Evolutionary conservation across 1,140 invertebrate species (phyloP), one percentile per base, ranked within the genome.

Genomic region (Drosophila sechellia): DNA sequence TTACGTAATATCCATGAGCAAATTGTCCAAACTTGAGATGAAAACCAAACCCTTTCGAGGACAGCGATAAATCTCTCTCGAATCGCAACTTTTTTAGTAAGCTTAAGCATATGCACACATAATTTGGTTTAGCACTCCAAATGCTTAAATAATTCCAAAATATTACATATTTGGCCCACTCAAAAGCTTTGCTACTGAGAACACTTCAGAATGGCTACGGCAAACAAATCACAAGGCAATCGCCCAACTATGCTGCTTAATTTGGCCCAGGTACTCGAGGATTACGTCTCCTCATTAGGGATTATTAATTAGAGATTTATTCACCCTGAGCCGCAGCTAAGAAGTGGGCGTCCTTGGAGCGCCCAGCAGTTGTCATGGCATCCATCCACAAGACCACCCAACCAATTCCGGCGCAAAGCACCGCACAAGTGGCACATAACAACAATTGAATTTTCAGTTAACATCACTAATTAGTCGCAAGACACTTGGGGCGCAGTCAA

Each of bases 241-340:
- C 22, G 22, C 1, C 6, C 4, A 17, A 13, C 31, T 35, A 11
- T 31, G 35, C 12, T 6, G 12, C 58, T 58, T 27, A 61, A 57
- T 17, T 27, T 17, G 11, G 11, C 17, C 1, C 5, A 22, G 50
- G 58, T 25, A 39, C 50, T 11, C 25, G 1, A 64, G 20, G 37
- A 64, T 17, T 66, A 10, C 10, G 17, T 17, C 42, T 45, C 17
- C 42, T 20, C 37, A 42, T 64, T 17, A 39, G 64, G 58, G 59
- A 64, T 68, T 64, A 68, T 68, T 68, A 68, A 68, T 68, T 68
- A 43, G 64, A 37, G 31, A 68, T 64, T 68, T 65, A 27, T 63
- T 46, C 17, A 12, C 17, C 57, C 10, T 27, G 59, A 37, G 49
- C 58, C 58, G 6, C 37, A 34, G 1, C 20, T 13, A 13, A 3